A percentile compares a stretch with the other conserved stretches of the same genome.
These are phyloP conservation scores for Orchesella flavescens DNA, from an alignment of 2,888 invertebrate species.

Conservation along the genomic window DNA sequence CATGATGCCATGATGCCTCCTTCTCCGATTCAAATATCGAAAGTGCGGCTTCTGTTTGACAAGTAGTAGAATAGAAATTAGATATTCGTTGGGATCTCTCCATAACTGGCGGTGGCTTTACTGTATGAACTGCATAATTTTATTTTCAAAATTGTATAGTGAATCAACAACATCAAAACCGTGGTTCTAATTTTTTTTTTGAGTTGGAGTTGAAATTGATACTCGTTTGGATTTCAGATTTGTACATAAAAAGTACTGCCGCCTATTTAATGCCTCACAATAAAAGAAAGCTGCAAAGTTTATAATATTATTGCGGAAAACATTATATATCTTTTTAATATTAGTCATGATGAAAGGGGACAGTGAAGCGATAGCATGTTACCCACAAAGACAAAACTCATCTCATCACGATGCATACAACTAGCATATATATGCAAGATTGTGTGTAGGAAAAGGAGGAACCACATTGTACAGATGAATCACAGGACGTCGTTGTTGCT, in stretches of 20 bases:
- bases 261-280: too few species aligned
- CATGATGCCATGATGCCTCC: background rate
- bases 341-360: background rate
- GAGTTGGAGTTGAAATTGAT: constrained; percentile 10
- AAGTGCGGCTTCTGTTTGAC: constrained; percentile 11
- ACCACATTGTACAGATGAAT: constrained; percentile 36
- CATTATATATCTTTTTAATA: background rate
- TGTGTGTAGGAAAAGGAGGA: constrained; percentile 36
- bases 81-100: background rate
- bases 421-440: background rate
- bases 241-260: too few species aligned
- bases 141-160: too few species aligned
- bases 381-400: background rate
- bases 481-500: constrained; percentile 43
- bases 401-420: background rate
- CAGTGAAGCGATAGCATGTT: background rate
- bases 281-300: background rate
- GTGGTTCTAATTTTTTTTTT: too few species aligned
- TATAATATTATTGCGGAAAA: background rate
- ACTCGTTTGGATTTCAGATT: background rate
- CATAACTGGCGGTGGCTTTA: background rate
- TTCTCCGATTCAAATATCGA: background rate
- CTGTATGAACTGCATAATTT: too few species aligned
- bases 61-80: background rate
- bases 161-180: too few species aligned